Evolutionary conservation across 2,888 invertebrate species (phyloP).

Genomic region (Cosmia pyralina): DNA sequence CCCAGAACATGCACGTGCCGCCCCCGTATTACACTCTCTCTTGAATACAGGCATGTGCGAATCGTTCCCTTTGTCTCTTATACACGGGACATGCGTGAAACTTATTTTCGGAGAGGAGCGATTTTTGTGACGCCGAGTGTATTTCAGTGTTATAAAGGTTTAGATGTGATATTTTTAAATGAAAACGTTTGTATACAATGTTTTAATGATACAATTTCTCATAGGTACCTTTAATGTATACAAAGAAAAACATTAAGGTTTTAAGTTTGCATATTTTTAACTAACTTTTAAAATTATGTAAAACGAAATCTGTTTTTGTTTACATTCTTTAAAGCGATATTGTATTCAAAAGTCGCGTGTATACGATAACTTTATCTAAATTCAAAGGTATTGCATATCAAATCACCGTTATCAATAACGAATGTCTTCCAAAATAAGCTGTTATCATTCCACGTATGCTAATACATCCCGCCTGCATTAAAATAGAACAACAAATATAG

Average conservation of each 20-base stretch:
- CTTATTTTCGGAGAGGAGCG: no score
- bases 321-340: neutral
- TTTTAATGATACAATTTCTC: neutral
- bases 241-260: neutral
- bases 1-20: no score
- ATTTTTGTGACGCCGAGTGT: no score
- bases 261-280: slow-evolving; percentile 10
- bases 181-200: neutral
- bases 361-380: slow-evolving; percentile 11
- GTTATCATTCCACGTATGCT: slow-evolving; percentile 51
- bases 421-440: slow-evolving; percentile 26
- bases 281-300: slow-evolving; percentile 17
- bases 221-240: no score
- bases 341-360: slow-evolving; percentile 17
- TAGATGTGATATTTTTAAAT: neutral
- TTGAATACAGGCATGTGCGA: neutral
- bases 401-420: slow-evolving; percentile 13
- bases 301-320: slow-evolving; percentile 3
- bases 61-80: no score
- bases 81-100: no score
- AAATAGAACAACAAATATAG: slow-evolving; percentile 40
- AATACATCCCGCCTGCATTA: slow-evolving; percentile 35
- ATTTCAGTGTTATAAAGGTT: slow-evolving; percentile 17
- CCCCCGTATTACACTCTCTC: neutral
- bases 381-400: slow-evolving; percentile 15